These are phyloP conservation scores for Eumaeus atala DNA, from an alignment of 1,140 invertebrate genomes.

Conservation along the genomic window DNA sequence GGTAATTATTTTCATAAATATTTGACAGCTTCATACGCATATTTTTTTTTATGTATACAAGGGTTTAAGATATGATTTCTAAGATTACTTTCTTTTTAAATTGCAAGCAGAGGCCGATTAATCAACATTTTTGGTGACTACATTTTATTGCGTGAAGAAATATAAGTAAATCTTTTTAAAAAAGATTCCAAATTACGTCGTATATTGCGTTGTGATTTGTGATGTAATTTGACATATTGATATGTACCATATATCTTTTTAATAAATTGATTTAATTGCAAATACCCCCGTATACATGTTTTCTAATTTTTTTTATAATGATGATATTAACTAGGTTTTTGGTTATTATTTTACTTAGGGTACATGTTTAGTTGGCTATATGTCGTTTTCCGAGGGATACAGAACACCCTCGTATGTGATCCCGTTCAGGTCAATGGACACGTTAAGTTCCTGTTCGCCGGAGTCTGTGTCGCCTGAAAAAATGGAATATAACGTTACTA, in stretches of 20 bases:
- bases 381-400: constrained; percentile 79
- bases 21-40: background rate
- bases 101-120: too few species aligned
- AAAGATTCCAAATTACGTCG: too few species aligned
- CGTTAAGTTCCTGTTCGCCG: constrained; percentile 90
- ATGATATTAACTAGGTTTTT: constrained; percentile 4
- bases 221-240: too few species aligned
- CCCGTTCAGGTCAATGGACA: constrained; percentile 97
- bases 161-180: too few species aligned
- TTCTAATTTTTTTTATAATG: background rate
- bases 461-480: constrained; percentile 79
- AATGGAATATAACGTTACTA: constrained; percentile 6
- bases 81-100: too few species aligned
- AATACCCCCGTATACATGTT: constrained; percentile 2
- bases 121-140: constrained; percentile 53
- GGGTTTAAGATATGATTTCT: background rate
- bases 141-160: constrained; percentile 27
- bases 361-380: background rate
- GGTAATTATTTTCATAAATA: background rate
- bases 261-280: constrained; percentile 1
- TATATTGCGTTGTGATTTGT: too few species aligned
- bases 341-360: background rate
- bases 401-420: constrained; percentile 91
- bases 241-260: too few species aligned
- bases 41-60: background rate